phyloP scores from a whole-genome alignment of 2,113 vertebrate species.

The Perognathus longimembris region DNA sequence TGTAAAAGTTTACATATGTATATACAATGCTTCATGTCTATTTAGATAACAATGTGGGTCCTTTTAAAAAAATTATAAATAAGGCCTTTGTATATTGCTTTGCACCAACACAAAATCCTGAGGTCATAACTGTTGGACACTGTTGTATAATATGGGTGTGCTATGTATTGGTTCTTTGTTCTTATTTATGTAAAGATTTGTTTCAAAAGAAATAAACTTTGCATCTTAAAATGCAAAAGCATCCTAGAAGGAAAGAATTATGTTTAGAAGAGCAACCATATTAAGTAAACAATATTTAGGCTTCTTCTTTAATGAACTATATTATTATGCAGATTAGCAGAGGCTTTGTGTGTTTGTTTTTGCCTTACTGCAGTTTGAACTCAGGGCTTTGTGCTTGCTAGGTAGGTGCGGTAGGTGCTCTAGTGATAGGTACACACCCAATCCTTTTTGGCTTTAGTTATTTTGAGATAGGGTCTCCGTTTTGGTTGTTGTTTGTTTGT shows the following conservation, averaged over 20 bases:
- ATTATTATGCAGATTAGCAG: conserved; percentile 21
- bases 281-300: conserved; percentile 15
- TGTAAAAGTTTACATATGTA: background rate
- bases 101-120: background rate
- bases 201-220: background rate
- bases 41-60: background rate
- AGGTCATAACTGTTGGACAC: background rate
- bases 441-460: too few relatives aligned
- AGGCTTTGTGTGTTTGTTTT: too few relatives aligned
- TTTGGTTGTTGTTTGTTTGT: too few relatives aligned
- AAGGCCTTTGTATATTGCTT: background rate
- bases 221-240: background rate
- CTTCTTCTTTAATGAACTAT: conserved; percentile 2
- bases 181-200: background rate
- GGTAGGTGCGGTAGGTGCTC: too few relatives aligned
- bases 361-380: too few relatives aligned
- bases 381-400: too few relatives aligned
- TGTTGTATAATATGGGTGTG: background rate
- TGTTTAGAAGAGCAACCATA: background rate
- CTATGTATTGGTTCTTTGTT: background rate
- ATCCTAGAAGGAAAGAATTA: background rate
- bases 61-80: conserved; percentile 11
- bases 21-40: too few relatives aligned
- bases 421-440: too few relatives aligned
- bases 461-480: too few relatives aligned